phyloP scores from a whole-genome alignment of 2,113 vertebrate genomes.

The Acrocephalus arundinaceus region DNA sequence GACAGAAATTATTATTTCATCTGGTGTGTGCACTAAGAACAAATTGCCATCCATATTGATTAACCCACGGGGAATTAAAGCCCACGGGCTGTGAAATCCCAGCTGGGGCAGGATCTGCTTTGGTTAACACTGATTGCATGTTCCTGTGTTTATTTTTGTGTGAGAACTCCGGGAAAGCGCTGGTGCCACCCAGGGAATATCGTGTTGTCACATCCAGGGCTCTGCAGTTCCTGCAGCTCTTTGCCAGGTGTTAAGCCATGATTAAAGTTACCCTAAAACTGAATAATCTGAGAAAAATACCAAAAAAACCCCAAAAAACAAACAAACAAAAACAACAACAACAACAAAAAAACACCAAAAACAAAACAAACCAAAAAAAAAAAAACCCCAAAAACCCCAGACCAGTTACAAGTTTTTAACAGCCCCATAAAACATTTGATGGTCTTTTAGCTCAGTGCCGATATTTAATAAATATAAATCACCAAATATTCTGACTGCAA shows the following conservation, averaged over 20 bases:
- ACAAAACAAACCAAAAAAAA: too few relatives aligned
- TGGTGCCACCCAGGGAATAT: background rate
- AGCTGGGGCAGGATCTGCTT: slow-evolving; percentile 2
- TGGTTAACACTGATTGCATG: slow-evolving; percentile 30
- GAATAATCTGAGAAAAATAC: background rate
- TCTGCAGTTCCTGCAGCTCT: background rate
- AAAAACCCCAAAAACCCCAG: too few relatives aligned
- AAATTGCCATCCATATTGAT: slow-evolving; percentile 71
- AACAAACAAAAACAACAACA: too few relatives aligned
- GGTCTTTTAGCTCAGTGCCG: background rate
- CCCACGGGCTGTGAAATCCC: slow-evolving; percentile 58
- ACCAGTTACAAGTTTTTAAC: background rate
- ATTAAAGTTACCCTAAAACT: background rate
- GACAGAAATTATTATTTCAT: background rate
- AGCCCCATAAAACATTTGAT: background rate
- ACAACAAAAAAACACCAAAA: too few relatives aligned
- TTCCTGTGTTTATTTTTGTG: slow-evolving; percentile 65
- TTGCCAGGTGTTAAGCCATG: background rate
- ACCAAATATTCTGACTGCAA: background rate
- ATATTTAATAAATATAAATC: background rate
- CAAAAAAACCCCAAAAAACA: too few relatives aligned
- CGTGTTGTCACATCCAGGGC: background rate
- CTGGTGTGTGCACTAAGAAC: slow-evolving; percentile 45
- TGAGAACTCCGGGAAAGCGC: background rate
- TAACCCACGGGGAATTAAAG: slow-evolving; percentile 67